phyloP scores from a whole-genome alignment of 2,888 invertebrate genomes.

The Melinopterus prodromus region DNA sequence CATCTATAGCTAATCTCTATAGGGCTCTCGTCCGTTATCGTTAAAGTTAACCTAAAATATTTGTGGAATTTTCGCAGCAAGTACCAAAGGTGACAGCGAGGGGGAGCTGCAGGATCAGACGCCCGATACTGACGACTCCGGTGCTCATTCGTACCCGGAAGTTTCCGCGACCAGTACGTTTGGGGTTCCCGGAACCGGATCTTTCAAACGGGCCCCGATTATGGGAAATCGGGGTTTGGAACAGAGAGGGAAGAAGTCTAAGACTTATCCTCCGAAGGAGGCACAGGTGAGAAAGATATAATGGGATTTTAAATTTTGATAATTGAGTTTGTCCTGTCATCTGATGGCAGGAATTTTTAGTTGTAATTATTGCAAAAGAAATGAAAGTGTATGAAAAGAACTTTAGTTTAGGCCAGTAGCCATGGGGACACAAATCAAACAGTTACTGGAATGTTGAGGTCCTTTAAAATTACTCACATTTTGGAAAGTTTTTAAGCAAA shows the following conservation, averaged over 20 bases:
- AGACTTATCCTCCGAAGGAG: conserved; percentile 67
- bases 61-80: conserved; percentile 60
- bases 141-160: conserved; percentile 63
- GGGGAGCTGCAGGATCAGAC: conserved; percentile 75
- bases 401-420: too few relatives aligned
- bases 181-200: conserved; percentile 57
- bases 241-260: conserved; percentile 70
- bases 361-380: too few relatives aligned
- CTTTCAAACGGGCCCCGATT: conserved; percentile 68
- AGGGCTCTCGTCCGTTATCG: conserved; percentile 39
- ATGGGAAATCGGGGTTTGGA: conserved; percentile 69
- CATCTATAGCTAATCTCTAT: not conserved
- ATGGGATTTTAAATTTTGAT: not conserved
- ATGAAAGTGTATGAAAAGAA: too few relatives aligned
- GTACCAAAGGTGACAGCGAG: conserved; percentile 70
- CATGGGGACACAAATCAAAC: too few relatives aligned
- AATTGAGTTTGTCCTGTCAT: not conserved
- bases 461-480: too few relatives aligned
- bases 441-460: too few relatives aligned
- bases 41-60: conserved; percentile 53
- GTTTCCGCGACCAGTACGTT: conserved; percentile 62
- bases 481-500: too few relatives aligned
- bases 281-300: conserved; percentile 44
- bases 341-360: too few relatives aligned
- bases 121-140: conserved; percentile 78